Evolutionary conservation across 2,113 vertebrate genomes (phyloP).

Genomic region (Ammospiza nelsoni): DNA sequence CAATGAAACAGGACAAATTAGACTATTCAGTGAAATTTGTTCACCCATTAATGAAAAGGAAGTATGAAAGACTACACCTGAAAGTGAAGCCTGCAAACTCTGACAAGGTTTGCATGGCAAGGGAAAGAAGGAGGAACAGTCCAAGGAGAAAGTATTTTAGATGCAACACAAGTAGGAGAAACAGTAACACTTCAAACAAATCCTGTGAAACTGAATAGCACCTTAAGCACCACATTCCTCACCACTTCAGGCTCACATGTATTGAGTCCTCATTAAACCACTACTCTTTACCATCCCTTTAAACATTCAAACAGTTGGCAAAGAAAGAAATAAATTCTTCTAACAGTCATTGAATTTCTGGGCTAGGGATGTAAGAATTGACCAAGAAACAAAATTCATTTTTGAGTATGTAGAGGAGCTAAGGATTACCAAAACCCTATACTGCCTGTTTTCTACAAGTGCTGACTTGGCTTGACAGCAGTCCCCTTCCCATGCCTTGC

Average conservation of each 20-base stretch:
- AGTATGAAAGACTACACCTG: neutral
- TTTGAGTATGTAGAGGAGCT: neutral
- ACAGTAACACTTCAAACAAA: neutral
- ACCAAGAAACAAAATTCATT: neutral
- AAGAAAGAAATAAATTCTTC: neutral
- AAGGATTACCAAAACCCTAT: neutral
- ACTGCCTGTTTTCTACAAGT: neutral
- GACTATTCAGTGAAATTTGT: neutral
- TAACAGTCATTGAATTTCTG: neutral
- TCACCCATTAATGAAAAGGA: neutral
- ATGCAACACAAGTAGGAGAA: neutral
- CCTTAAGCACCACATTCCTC: neutral
- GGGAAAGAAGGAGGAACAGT: neutral
- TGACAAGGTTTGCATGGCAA: neutral
- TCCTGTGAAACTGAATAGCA: neutral
- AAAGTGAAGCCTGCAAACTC: neutral
- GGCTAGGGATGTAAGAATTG: neutral
- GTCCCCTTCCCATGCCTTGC: neutral
- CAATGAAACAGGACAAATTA: slow-evolving; percentile 13
- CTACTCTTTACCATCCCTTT: neutral
- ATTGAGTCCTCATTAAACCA: neutral
- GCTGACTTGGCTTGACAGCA: neutral
- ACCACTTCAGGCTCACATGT: neutral
- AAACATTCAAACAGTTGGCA: neutral
- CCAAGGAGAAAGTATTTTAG: neutral